These are phyloP conservation scores for Rhaphigaster nebulosa DNA, from an alignment of 2,888 invertebrate genomes.

Conservation along the genomic window DNA sequence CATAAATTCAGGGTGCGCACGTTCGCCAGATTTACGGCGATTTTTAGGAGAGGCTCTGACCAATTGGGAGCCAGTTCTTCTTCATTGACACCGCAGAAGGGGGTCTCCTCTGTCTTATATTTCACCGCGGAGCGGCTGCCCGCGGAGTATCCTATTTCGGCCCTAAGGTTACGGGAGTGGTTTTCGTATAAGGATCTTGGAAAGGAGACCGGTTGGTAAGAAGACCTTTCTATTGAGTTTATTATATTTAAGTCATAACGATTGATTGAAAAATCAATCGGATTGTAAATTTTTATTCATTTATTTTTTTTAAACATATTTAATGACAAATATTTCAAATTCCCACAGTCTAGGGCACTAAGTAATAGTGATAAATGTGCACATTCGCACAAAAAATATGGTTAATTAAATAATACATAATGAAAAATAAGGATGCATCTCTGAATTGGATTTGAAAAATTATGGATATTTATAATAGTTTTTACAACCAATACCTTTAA, in stretches of 20 bases:
- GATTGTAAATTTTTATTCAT: no score
- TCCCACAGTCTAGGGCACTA: no score
- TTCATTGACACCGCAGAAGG: constrained; percentile 36
- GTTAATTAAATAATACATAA: no score
- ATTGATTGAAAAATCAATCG: background rate
- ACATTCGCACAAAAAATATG: no score
- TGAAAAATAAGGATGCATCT: no score
- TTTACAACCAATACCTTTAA: no score
- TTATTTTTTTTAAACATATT: no score
- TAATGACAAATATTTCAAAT: no score
- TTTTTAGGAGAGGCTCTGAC: constrained; percentile 1
- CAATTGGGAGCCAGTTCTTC: constrained; percentile 38
- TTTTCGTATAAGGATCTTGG: constrained; percentile 24
- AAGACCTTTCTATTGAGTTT: background rate
- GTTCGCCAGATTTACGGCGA: constrained; percentile 44
- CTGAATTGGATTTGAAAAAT: no score
- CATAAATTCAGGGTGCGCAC: constrained; percentile 39
- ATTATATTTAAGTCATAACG: background rate
- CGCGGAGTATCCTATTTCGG: background rate
- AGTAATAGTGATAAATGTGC: no score
- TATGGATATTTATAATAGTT: no score
- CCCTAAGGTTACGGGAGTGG: constrained; percentile 26
- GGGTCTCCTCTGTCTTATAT: background rate
- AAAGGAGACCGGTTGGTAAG: background rate
- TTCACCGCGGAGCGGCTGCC: background rate